Evolutionary conservation across 1,140 invertebrate species (phyloP).

Genomic region (Platorchestia sp.): DNA sequence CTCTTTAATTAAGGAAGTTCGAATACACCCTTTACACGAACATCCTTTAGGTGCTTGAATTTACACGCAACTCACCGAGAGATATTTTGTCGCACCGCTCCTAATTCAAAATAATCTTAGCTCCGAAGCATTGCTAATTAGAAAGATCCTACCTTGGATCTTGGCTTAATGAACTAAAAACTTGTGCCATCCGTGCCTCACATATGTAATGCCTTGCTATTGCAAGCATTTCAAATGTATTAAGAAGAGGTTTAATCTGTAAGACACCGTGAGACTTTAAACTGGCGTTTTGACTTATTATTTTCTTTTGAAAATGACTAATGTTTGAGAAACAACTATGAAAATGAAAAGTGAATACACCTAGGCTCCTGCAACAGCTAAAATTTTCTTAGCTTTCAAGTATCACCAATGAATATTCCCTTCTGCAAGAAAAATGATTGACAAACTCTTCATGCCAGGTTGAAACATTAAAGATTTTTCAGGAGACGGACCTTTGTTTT

Average conservation of each 20-base stretch:
- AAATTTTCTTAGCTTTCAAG: neutral
- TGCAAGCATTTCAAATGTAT: neutral
- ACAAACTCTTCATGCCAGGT: neutral
- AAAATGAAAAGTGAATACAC: neutral
- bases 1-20: too few relatives aligned
- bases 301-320: neutral
- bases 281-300: neutral
- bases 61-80: too few relatives aligned
- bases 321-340: neutral
- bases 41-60: too few relatives aligned
- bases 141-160: too few relatives aligned
- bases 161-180: too few relatives aligned
- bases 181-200: neutral
- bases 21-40: too few relatives aligned
- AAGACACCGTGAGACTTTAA: neutral
- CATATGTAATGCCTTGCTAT: neutral
- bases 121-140: too few relatives aligned
- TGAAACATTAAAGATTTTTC: slow-evolving; percentile 29
- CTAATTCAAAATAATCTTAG: too few relatives aligned
- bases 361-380: neutral
- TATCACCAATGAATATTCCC: neutral
- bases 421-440: slow-evolving; percentile 1
- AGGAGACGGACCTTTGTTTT: slow-evolving; percentile 20
- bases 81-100: too few relatives aligned
- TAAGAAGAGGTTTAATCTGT: neutral